Conservation (phyloP, 2,113 vertebrate genomes). For the Lamprologus lemairii region DNA sequence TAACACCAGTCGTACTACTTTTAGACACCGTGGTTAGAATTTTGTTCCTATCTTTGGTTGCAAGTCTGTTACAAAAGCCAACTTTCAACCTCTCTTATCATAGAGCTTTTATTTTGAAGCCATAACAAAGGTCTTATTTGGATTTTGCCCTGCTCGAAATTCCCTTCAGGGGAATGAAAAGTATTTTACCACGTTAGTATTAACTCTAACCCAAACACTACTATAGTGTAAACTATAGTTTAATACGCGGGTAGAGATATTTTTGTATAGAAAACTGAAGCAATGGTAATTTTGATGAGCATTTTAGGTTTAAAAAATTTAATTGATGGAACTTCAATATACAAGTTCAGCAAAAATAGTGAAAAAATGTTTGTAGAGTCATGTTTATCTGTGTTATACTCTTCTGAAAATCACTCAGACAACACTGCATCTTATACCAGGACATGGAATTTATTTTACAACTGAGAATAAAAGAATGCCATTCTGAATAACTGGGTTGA, state of each 20-base stretch:
- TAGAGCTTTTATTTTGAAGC: not conserved
- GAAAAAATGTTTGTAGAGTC: not conserved
- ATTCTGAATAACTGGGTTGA: constrained; percentile 81
- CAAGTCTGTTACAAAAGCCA: not conserved
- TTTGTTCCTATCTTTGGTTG: not conserved
- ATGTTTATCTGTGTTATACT: not conserved
- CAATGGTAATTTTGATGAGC: not conserved
- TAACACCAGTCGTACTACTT: not conserved
- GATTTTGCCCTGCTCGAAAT: not conserved
- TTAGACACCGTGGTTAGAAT: not conserved
- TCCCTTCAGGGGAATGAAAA: not conserved
- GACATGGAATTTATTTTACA: constrained; percentile 77
- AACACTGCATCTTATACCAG: constrained; percentile 33
- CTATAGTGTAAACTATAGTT: not conserved
- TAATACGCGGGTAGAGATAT: not conserved
- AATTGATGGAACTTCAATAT: not conserved
- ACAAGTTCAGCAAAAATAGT: not conserved
- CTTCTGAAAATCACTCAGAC: constrained; percentile 27
- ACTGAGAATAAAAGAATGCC: constrained; percentile 71
- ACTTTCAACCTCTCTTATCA: not conserved
- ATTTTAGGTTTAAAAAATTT: not conserved
- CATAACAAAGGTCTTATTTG: not conserved
- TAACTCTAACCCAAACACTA: not conserved
- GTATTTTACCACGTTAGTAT: not conserved
- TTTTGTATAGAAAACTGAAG: not conserved